Percentiles rank a stretch among this genome's conserved stretches.
Evolutionary conservation across 1,140 invertebrate species (phyloP).

Genomic region (Panulirus ornatus): DNA sequence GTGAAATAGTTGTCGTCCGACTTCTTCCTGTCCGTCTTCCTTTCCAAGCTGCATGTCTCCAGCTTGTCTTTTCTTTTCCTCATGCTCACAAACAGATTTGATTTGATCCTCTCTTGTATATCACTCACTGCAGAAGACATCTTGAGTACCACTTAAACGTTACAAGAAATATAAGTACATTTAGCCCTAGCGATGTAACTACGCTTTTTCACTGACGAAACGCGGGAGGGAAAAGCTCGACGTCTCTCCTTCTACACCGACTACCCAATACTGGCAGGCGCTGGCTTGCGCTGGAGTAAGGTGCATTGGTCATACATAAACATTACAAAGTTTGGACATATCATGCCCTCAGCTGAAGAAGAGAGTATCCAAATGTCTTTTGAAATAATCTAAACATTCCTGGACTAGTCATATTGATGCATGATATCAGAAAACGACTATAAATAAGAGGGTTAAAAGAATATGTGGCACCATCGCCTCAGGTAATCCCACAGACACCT

Average conservation of each 20-base stretch:
- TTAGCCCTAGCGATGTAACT: no score
- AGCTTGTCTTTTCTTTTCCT: slow-evolving; percentile 40
- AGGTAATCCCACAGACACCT: slow-evolving; percentile 7
- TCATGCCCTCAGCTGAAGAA: no score
- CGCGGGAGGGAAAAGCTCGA: not conserved
- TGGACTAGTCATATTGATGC: no score
- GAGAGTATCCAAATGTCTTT: no score
- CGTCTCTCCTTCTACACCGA: not conserved
- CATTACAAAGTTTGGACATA: no score
- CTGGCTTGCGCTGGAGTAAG: no score
- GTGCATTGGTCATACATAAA: no score
- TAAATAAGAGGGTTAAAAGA: not conserved
- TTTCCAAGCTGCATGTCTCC: slow-evolving; percentile 39
- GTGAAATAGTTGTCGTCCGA: slow-evolving; percentile 48
- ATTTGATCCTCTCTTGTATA: slow-evolving; percentile 38
- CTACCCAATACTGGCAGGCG: not conserved
- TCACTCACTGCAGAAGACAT: slow-evolving; percentile 43
- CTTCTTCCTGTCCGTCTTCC: slow-evolving; percentile 20
- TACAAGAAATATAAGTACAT: not conserved
- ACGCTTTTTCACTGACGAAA: slow-evolving; percentile 2
- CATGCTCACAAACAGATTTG: slow-evolving; percentile 51
- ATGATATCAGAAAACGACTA: not conserved
- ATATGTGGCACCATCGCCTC: not conserved
- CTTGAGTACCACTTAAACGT: not conserved
- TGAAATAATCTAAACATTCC: no score